A percentile compares a stretch with the other conserved stretches of the same genome.
These are phyloP conservation scores for Eremobia ochroleuca DNA, from an alignment of 2,888 invertebrate genomes.

Conservation along the genomic window DNA sequence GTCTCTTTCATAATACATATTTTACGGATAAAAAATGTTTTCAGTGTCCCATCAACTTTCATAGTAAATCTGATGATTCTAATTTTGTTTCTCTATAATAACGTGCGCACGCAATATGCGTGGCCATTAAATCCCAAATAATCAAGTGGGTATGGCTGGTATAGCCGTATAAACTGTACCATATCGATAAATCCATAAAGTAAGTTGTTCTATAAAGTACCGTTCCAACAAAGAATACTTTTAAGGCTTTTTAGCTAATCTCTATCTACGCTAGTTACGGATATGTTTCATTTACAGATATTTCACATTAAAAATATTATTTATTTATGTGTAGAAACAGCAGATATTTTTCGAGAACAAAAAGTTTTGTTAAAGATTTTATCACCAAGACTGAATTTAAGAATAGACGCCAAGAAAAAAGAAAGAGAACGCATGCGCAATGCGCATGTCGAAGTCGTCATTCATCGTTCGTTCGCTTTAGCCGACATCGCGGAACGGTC, in stretches of 20 bases:
- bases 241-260: neutral
- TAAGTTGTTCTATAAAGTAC: constrained; percentile 37
- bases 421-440: constrained; percentile 69
- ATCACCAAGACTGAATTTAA: constrained; percentile 19
- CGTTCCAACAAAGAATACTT: constrained; percentile 1
- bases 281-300: neutral
- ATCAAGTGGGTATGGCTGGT: neutral
- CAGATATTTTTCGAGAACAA: neutral
- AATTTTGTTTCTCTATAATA: neutral
- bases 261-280: neutral
- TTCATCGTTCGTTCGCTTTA: constrained; percentile 79
- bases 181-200: constrained; percentile 52
- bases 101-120: constrained; percentile 40
- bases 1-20: neutral
- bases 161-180: neutral
- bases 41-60: neutral
- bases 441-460: constrained; percentile 85
- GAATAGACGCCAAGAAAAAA: constrained; percentile 62
- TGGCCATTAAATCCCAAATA: constrained; percentile 19
- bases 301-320: neutral
- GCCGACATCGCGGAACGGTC: constrained; percentile 84
- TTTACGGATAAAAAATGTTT: neutral
- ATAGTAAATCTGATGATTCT: neutral
- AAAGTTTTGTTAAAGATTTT: constrained; percentile 9
- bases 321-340: neutral